Base-by-base conservation (phyloP, 1,140 invertebrate genomes). In the Drosophila gunungcola region DNA sequence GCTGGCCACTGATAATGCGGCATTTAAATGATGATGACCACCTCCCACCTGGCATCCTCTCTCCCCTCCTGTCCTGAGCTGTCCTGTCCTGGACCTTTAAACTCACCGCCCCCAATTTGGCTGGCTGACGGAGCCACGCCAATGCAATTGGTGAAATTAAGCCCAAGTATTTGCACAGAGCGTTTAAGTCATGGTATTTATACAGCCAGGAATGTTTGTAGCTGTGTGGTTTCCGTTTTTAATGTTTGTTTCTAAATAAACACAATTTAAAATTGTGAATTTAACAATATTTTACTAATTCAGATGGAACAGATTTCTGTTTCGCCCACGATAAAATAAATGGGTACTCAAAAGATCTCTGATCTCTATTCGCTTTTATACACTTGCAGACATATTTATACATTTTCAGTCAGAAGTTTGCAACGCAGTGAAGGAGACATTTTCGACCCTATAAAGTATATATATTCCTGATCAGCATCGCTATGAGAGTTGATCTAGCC, bases 1-100 rank as follows among this genome's bases (percentile, higher is more conserved):
- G 76, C 69, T 79, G 69, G 62, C 76, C 84, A 88, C 84, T 88
- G 84, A 88, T 88, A 88, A 88, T 88, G 52, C 76, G 68, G 80
- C 84, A 88, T 88, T 88, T 88, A 88, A 88, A 83, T 89, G 82
- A 88, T 84, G 67, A 56, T 36, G 64, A 56, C 51, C 43, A 1
- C n/a, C 27, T 32, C 34, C 57, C 39, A 69, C 61, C 48, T 67
- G 65, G 16, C 21, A 38, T 68, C 34, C 29, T 34, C n/a, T 3
- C 46, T 7, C 12, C 6, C 12, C n/a, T 13, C 38, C 38, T 21
- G 21, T 13, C 32, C 64, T 43, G 4, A 7, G 16, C 29, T 6
- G 6, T 6, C 29, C 29, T 32, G 4, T 32, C 29, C 4, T 5
- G 29, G 29, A 1, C 29, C 6, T 32, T 32, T 32, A 0, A 32